Evolutionary conservation across 2,113 vertebrate species (phyloP), one percentile per base, ranked within the genome.

Genomic region (Austrofundulus limnaeus): DNA sequence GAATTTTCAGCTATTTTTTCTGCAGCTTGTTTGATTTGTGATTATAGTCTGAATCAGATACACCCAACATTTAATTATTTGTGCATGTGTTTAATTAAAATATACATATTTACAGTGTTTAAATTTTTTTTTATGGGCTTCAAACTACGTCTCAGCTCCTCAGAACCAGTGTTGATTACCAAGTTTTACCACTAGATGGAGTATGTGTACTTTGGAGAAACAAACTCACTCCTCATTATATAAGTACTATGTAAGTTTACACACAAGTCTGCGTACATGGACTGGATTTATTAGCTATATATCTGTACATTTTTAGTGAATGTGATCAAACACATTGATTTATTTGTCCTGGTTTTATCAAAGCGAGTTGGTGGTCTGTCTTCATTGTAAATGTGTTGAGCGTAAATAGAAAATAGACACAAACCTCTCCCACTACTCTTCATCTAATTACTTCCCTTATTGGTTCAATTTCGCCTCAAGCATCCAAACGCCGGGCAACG

Each of bases 371-470:
- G 42, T n/a, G 38, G 58, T 57, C 42, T 24, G 21, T 62, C 61
- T 81, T 73, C 41, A 72, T 5, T 52, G 38, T 52, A 52, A 53
- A 42, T 46, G 25, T 68, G 55, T 66, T 31, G 19, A 66, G 66
- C 31, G 69, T 28, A 71, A 66, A 62, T 24, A 15, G 14, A 23
- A 70, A 58, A 72, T 11, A 57, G 51, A 70, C 53, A 56, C 17
- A 43, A 48, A 38, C 34, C 45, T 47, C 54, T 50, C 66, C 28
- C 42, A 25, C 63, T 71, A 43, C 66, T 75, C 74, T 56, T 67
- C 24, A 46, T 79, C 51, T 72, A 82, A 84, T 88, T 78, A 68
- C 45, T 16, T 72, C 50, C 74, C 64, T 85, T 81, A 85, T 85
- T 87, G 79, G 76, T 79, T 88, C 55, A 46, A 55, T 77, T 66